Conservation (phyloP, 1,140 invertebrate genomes). For the Thaumetopoea pityocampa region DNA sequence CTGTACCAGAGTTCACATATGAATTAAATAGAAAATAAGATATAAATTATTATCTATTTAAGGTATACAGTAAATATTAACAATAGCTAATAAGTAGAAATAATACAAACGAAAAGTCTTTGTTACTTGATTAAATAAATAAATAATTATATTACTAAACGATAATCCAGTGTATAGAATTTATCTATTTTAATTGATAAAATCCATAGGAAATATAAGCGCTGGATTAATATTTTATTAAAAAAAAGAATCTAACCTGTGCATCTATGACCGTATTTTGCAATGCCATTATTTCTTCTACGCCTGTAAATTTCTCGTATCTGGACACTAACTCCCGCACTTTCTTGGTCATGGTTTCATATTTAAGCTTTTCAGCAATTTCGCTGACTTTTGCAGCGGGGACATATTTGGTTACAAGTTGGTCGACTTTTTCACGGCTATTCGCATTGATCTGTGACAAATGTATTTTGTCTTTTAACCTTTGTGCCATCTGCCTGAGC, state of each 20-base stretch:
- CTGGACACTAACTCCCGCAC: slow-evolving; percentile 55
- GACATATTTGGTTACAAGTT: slow-evolving; percentile 53
- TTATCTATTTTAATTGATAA: slow-evolving; percentile 1
- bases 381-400: slow-evolving; percentile 48
- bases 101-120: too few relatives aligned
- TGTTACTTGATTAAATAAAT: too few relatives aligned
- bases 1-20: too few relatives aligned
- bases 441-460: slow-evolving; percentile 34
- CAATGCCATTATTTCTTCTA: slow-evolving; percentile 69
- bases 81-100: too few relatives aligned
- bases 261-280: slow-evolving; percentile 70
- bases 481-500: slow-evolving; percentile 49
- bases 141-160: too few relatives aligned
- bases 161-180: neutral
- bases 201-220: slow-evolving; percentile 9
- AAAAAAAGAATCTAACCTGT: slow-evolving; percentile 42
- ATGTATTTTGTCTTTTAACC: slow-evolving; percentile 54
- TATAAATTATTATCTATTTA: too few relatives aligned
- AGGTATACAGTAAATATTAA: too few relatives aligned
- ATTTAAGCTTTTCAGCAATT: slow-evolving; percentile 58
- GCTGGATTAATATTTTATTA: neutral
- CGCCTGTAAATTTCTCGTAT: slow-evolving; percentile 73
- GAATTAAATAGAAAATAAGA: too few relatives aligned
- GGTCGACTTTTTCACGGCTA: slow-evolving; percentile 54
- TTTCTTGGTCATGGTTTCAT: slow-evolving; percentile 42